These are phyloP conservation scores for Caenorhabditis brenneri DNA, from an alignment of 1,140 invertebrate species.

Conservation along the genomic window DNA sequence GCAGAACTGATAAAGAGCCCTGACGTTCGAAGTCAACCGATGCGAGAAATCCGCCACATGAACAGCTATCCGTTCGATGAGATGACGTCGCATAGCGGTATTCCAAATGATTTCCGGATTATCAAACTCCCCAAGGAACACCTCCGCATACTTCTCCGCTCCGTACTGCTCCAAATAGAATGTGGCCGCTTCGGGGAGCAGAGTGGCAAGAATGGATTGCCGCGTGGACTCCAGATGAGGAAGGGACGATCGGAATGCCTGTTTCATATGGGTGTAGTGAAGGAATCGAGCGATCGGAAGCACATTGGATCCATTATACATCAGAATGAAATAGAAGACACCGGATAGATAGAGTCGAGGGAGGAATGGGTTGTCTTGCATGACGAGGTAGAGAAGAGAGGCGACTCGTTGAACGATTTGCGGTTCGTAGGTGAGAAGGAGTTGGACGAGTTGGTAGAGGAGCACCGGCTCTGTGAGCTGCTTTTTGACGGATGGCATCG, in stretches of 20 bases:
- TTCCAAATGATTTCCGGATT: conserved; percentile 92
- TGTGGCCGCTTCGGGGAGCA: conserved; percentile 98
- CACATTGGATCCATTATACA: conserved; percentile 98
- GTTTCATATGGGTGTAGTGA: conserved; percentile 90
- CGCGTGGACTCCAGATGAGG: conserved; percentile 67
- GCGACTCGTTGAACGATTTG: conserved; percentile 90
- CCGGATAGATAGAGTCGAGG: conserved; percentile 92
- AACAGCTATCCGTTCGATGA: conserved; percentile 93
- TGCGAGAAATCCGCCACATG: conserved; percentile 95
- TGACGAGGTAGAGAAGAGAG: conserved; percentile 74
- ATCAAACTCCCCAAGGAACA: conserved; percentile 97
- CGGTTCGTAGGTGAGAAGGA: conserved; percentile 95
- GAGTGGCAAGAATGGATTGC: conserved; percentile 81
- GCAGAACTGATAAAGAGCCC: conserved; percentile 93
- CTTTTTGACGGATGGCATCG: conserved; percentile 85
- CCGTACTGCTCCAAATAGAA: conserved; percentile 98
- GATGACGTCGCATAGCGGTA: conserved; percentile 79
- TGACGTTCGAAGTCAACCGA: conserved; percentile 65
- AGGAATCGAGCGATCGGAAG: conserved; percentile 91
- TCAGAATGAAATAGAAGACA: conserved; percentile 96
- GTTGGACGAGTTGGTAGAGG: conserved; percentile 90
- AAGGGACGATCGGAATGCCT: conserved; percentile 78
- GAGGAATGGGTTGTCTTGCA: conserved; percentile 87
- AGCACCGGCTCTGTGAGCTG: conserved; percentile 85
- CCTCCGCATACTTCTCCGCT: conserved; percentile 96